These are phyloP conservation scores for Blastomussa wellsi DNA, from an alignment of 92 coral and sea anemone species.

Conservation along the genomic window DNA sequence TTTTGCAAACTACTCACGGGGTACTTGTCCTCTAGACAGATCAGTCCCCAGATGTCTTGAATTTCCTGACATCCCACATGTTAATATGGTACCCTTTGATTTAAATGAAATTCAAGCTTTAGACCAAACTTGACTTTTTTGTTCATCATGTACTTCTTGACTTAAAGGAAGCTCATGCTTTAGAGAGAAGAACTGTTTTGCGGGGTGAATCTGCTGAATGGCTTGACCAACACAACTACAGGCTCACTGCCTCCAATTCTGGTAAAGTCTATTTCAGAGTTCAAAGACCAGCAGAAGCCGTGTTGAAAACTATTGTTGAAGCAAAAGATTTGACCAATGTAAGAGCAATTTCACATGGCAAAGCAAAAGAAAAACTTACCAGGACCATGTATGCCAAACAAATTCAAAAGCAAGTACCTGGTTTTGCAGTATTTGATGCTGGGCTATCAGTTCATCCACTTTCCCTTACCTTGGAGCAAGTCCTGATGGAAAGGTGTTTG, in stretches of 20 bases:
- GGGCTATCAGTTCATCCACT: conserved; percentile 50
- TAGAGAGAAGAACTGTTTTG: conserved; percentile 46
- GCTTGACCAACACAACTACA: conserved; percentile 37
- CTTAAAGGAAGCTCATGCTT: conserved; percentile 30
- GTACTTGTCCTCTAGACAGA: too few species aligned
- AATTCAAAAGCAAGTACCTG: conserved; percentile 56
- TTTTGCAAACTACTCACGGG: neutral
- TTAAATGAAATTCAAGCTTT: neutral
- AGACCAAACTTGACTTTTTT: neutral
- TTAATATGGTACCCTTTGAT: conserved; percentile 12
- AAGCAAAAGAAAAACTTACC: conserved; percentile 54
- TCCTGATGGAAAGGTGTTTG: conserved; percentile 72
- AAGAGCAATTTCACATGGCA: conserved; percentile 52
- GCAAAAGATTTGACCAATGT: conserved; percentile 58
- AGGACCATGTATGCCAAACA: conserved; percentile 47
- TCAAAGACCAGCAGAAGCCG: conserved; percentile 48
- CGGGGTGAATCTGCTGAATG: conserved; percentile 60
- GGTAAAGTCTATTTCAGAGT: conserved; percentile 47
- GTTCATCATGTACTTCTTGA: conserved; percentile 23
- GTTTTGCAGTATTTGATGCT: conserved; percentile 58
- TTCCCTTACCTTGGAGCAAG: conserved; percentile 66
- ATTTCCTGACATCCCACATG: conserved; percentile 23
- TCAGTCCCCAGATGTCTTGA: neutral
- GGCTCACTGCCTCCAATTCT: conserved; percentile 64
- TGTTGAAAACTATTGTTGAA: conserved; percentile 47